phyloP scores from a whole-genome alignment of 1,140 invertebrate species.

The Daktulosphaira vitifoliae region DNA sequence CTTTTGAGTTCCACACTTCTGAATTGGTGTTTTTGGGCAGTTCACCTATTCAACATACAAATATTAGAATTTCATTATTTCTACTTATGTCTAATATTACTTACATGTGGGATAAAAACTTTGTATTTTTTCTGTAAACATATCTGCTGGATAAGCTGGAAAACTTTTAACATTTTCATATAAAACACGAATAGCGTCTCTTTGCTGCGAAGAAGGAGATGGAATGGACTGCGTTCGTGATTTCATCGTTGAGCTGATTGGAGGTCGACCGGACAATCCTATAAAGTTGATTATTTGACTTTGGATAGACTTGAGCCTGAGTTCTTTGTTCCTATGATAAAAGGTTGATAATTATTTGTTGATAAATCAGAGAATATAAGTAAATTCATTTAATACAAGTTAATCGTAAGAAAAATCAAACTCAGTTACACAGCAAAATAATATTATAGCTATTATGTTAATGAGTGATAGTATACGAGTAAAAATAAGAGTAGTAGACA shows the following conservation, averaged over 20 bases:
- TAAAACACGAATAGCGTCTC: slow-evolving; percentile 27
- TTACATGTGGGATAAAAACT: slow-evolving; percentile 40
- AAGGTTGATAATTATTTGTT: no score
- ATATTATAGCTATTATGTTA: no score
- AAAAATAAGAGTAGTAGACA: no score
- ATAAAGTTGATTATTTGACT: not conserved
- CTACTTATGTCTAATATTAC: slow-evolving; percentile 6
- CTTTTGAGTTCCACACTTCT: slow-evolving; percentile 48
- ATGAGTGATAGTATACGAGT: no score
- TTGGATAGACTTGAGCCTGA: not conserved
- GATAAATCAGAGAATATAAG: no score
- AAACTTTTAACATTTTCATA: slow-evolving; percentile 33
- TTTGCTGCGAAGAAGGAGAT: slow-evolving; percentile 19
- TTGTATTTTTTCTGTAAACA: slow-evolving; percentile 38
- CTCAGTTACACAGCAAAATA: no score
- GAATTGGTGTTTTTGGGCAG: slow-evolving; percentile 48
- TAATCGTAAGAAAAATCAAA: no score
- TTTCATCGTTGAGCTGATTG: not conserved
- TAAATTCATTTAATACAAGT: no score
- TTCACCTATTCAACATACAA: slow-evolving; percentile 44
- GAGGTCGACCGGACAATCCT: not conserved
- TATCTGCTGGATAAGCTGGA: slow-evolving; percentile 32
- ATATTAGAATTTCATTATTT: not conserved
- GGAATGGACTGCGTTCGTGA: not conserved
- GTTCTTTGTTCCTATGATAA: not conserved